phyloP scores from a whole-genome alignment of 2,113 vertebrate species.

The Gymnobelideus leadbeateri region DNA sequence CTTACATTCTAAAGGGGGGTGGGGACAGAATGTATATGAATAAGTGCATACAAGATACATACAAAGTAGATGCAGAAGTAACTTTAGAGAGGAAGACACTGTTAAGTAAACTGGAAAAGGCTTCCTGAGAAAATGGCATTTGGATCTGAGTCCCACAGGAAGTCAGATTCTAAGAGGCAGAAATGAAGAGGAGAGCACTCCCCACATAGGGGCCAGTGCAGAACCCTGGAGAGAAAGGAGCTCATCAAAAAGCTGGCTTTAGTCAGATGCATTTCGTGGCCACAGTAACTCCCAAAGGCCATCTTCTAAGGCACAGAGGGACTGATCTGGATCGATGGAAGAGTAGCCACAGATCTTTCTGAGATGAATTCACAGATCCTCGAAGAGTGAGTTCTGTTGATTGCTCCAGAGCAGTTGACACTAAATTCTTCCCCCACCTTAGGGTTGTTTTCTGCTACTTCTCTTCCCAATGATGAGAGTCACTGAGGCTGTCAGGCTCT shows the following conservation, averaged over 20 bases:
- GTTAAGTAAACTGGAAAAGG: background rate
- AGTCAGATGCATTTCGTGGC: background rate
- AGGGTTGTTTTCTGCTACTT: background rate
- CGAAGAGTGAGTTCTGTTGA: background rate
- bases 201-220: background rate
- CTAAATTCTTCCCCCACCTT: background rate
- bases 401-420: background rate
- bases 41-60: background rate
- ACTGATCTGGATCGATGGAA: background rate
- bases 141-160: background rate
- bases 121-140: background rate
- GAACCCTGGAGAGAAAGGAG: background rate
- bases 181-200: background rate
- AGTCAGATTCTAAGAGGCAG: background rate
- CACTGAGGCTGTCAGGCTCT: conserved; percentile 15
- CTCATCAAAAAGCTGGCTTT: background rate
- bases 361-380: background rate
- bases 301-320: background rate
- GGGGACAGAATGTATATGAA: background rate
- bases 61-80: background rate
- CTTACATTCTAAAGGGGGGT: background rate
- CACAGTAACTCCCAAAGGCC: background rate
- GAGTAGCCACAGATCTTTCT: background rate
- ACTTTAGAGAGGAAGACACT: background rate
- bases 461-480: background rate